Evolutionary conservation across 1,140 invertebrate species (phyloP), one percentile per base, ranked within the genome.

Genomic region (Acromyrmex echinatior): DNA sequence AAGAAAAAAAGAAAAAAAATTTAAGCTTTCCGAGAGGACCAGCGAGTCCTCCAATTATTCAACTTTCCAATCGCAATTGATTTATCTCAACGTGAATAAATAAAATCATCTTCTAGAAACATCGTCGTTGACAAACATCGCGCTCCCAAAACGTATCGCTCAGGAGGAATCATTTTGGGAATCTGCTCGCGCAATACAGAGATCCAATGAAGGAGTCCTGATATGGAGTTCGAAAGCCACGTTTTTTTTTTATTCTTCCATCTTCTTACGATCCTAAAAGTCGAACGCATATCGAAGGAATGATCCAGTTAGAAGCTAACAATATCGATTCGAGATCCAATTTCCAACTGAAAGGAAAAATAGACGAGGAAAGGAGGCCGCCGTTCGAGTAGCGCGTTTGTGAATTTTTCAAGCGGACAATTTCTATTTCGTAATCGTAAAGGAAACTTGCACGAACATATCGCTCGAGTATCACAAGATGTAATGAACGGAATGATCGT

Each of bases 161-260:
- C 7, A 1, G 2, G n/a, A 16, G 28, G 28, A 4, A 31, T 31
- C 28, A 58, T 25, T n/a, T 78, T 18, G 12, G n/a, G 10, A 9
- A 45, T 53, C 45, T 21, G 49, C n/a, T 80, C 51, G 78, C 78
- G 63, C 62, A 25, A 25, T 25, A 25, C 25, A 49, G 77, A 63
- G 62, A 66, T 66, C n/a, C 25, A 25, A 28, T 5, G 18, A 56
- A n/a, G 49, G 49, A 68, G 28, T 56, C 21, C 53, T 31, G 62
- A 79, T 45, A 45, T 80, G 39, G 3, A 31, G 4, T 25, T n/a
- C 16, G 28, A 28, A 0, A 25, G 1, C 28, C 9, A 10, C 21
- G 3, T 25, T 10, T 21, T 21, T 58, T 58, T 58, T 31, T 31
- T 31, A 21, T n/a, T n/a, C 53, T 18, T 56, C 18, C 0, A 18